phyloP scores from a whole-genome alignment of 2,797 vertebrate genomes.

The Hoplostethus mediterraneus region DNA sequence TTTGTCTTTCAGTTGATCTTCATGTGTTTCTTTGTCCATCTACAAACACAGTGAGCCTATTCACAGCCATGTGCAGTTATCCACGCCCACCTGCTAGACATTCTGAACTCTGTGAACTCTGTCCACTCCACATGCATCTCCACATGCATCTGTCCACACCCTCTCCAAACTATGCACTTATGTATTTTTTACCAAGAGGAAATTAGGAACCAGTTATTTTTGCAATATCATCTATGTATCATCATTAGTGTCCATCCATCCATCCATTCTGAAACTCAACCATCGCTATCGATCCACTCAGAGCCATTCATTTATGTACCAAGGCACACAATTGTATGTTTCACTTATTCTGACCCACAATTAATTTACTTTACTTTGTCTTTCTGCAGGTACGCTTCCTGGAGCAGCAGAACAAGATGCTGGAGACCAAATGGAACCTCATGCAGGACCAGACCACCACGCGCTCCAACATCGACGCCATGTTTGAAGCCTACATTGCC shows the following conservation, averaged over 20 bases:
- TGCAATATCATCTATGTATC: not conserved
- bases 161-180: not conserved
- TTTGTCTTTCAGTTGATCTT: conserved; percentile 26
- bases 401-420: conserved; percentile 88
- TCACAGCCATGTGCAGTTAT: conserved; percentile 9
- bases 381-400: conserved; percentile 84
- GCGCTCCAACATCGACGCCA: conserved; percentile 69
- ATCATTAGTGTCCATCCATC: not conserved
- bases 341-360: conserved; percentile 29
- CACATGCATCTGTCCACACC: not conserved
- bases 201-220: not conserved
- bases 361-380: conserved; percentile 46
- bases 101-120: too few relatives aligned
- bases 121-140: not conserved
- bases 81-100: not conserved
- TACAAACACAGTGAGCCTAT: conserved; percentile 37
- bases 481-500: conserved; percentile 83
- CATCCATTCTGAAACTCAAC: not conserved
- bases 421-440: conserved; percentile 87
- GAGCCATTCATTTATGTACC: not conserved
- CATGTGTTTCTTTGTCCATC: conserved; percentile 30
- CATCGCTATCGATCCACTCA: not conserved
- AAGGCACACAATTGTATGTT: not conserved
- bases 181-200: not conserved
- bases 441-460: conserved; percentile 85